Evolutionary conservation across 2,888 invertebrate species (phyloP).

Genomic region (Galeruca laticollis): DNA sequence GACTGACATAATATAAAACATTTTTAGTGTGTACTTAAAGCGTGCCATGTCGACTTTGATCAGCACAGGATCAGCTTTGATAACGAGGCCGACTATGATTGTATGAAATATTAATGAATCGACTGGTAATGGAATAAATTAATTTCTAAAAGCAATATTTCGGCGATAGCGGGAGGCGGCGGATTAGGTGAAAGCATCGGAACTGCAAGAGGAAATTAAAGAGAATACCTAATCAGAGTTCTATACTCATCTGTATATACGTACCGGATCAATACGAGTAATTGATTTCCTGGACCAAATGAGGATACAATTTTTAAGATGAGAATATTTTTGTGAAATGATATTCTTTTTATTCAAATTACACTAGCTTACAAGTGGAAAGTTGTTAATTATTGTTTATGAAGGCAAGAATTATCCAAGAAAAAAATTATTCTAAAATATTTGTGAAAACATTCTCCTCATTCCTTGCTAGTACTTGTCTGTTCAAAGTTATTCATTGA

Average conservation of each 20-base stretch:
- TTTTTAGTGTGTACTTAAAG: conserved; percentile 12
- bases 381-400: too few relatives aligned
- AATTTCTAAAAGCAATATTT: conserved; percentile 70
- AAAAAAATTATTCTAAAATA: too few relatives aligned
- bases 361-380: too few relatives aligned
- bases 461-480: too few relatives aligned
- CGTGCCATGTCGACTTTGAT: conserved; percentile 64
- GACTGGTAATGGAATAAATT: conserved; percentile 71
- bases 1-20: not conserved
- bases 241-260: conserved; percentile 32
- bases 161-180: conserved; percentile 53
- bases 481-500: too few relatives aligned
- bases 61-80: conserved; percentile 64
- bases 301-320: too few relatives aligned
- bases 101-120: conserved; percentile 70
- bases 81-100: conserved; percentile 62
- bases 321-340: too few relatives aligned
- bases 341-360: too few relatives aligned
- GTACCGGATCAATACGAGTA: conserved; percentile 60
- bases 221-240: conserved; percentile 67
- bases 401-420: too few relatives aligned
- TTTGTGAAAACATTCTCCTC: too few relatives aligned
- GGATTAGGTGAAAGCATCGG: conserved; percentile 62
- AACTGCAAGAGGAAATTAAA: conserved; percentile 67
- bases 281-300: conserved; percentile 56